Base-by-base conservation (phyloP, 2,888 invertebrate species). In the Apotomis turbidana region DNA sequence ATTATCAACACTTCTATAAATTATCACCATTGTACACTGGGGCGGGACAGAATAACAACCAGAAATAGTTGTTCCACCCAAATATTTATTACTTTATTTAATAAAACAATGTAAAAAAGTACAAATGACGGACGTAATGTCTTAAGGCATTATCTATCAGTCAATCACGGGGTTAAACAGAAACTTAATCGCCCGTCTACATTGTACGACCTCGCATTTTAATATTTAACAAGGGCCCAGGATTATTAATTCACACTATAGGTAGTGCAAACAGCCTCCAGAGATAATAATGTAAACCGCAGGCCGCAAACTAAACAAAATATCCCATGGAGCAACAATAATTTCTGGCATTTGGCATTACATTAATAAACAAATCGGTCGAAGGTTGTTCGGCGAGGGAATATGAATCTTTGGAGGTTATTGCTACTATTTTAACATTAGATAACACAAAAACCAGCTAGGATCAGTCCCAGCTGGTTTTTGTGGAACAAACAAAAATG, bases 211-310 rank as follows among this genome's bases (percentile, higher is more conserved):
- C 76, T 76, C 73, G 72, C 75, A 80, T 79, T 86, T 89, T 83
- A 90, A 89, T 89, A 88, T 87, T 89, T 87, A 89, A 87, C 85
- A 83, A 87, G 85, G 86, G 77, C 84, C 81, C 78, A 79, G 81
- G 82, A 89, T 91, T 88, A 90, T 89, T 91, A 89, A 92, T 93
- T 92, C 89, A 91, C 81, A 85, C 83, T 80, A 83, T 81, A 79
- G 81, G 81, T 79, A 82, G 73, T 80, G 82, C 84, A 87, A 88
- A 87, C 84, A 83, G 77, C 80, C 79, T 76, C 81, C 79, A 77
- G 81, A 84, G 85, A 86, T 72, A 72, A 68, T 72, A 72, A 72
- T 87, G 84, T 85, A 84, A 87, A 88, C 87, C 86, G 84, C 81
- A 82, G 81, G 76, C 83, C 81, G 82, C 85, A 86, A 87, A 88